Evolutionary conservation across 2,113 vertebrate species (phyloP).

Genomic region (Corythornis madagascariensis): DNA sequence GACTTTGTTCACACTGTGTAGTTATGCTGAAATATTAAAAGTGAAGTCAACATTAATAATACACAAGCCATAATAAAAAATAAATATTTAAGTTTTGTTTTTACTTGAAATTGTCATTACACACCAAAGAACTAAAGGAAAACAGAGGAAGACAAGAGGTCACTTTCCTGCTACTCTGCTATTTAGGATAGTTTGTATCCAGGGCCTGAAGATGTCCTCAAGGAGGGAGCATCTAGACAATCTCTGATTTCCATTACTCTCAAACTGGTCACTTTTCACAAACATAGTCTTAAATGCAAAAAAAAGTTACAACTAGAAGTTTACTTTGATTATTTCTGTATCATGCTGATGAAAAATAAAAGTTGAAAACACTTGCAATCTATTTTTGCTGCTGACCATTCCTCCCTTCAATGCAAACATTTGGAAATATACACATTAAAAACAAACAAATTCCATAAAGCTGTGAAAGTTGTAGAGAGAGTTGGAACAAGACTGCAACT

Average conservation of each 20-base stretch:
- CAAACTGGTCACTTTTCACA: background rate
- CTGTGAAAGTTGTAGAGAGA: background rate
- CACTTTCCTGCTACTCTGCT: background rate
- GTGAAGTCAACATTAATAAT: background rate
- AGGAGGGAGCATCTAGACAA: background rate
- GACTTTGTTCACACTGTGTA: background rate
- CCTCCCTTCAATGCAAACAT: background rate
- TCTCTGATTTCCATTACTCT: background rate
- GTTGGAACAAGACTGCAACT: background rate
- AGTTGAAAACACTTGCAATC: background rate
- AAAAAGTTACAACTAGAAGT: background rate
- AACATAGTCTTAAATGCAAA: accelerated
- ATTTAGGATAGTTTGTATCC: background rate
- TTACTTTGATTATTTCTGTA: background rate
- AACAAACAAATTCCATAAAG: background rate
- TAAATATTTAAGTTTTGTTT: background rate
- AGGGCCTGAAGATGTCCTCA: background rate
- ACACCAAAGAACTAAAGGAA: background rate
- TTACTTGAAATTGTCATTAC: background rate
- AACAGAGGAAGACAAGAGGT: background rate
- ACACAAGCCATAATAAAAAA: background rate
- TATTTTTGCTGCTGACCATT: background rate
- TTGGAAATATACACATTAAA: background rate
- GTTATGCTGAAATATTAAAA: background rate
- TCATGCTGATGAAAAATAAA: background rate